Percentiles rank a stretch among this genome's conserved stretches.
Evolutionary conservation across 2,113 vertebrate genomes (phyloP).

Genomic region (Boleophthalmus pectinirostris): DNA sequence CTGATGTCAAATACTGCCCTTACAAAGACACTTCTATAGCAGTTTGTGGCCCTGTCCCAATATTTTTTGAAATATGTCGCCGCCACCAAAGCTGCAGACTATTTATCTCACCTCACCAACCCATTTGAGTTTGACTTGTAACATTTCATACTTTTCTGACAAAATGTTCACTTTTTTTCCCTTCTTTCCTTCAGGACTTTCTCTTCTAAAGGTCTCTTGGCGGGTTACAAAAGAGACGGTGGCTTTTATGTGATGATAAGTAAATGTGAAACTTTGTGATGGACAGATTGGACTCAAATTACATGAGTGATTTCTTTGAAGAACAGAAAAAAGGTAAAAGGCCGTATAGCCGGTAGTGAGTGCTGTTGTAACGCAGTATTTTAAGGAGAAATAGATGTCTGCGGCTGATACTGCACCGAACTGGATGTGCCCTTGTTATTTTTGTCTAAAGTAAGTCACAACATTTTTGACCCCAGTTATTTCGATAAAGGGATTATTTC

Average conservation of each 20-base stretch:
- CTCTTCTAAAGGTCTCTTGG: constrained; percentile 21
- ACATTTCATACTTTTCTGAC: constrained; percentile 26
- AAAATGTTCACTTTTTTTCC: constrained; percentile 24
- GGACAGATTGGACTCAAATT: constrained; percentile 19
- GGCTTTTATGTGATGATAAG: constrained; percentile 19
- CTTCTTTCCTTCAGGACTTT: background rate
- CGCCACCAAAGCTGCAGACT: constrained; percentile 7
- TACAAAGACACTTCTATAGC: background rate
- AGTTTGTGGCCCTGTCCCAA: background rate
- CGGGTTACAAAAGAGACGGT: constrained; percentile 9
- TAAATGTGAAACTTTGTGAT: constrained; percentile 27
- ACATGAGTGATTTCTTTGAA: constrained; percentile 10
- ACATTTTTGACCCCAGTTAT: constrained; percentile 7
- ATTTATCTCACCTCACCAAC: constrained; percentile 15
- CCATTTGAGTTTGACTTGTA: constrained; percentile 30
- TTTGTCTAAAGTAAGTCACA: constrained; percentile 12
- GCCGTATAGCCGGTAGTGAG: background rate
- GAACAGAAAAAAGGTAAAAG: constrained; percentile 11
- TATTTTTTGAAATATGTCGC: background rate
- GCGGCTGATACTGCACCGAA: background rate
- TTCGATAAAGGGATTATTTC: constrained; percentile 17
- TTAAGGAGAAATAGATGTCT: constrained; percentile 5
- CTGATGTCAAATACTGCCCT: background rate
- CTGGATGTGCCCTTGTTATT: constrained; percentile 10
- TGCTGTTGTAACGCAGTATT: background rate